phyloP scores from a whole-genome alignment of 2,797 vertebrate genomes.

The Ataeniobius toweri region DNA sequence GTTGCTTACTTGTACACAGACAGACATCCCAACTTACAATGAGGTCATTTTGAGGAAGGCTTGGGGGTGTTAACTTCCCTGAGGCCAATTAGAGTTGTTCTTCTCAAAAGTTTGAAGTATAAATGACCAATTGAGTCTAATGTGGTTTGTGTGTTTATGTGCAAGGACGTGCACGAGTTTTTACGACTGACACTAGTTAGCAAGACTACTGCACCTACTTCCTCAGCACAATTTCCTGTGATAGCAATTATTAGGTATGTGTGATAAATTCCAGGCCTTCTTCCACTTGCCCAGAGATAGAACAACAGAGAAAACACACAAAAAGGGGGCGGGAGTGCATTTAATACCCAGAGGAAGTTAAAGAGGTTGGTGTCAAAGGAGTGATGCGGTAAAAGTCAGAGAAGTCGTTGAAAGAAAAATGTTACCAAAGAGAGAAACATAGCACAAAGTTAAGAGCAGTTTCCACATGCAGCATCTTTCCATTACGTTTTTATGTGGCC shows the following conservation, averaged over 20 bases:
- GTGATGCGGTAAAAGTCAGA: slow-evolving; percentile 19
- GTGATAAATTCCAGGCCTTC: slow-evolving; percentile 80
- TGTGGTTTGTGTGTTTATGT: slow-evolving; percentile 49
- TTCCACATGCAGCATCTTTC: slow-evolving; percentile 24
- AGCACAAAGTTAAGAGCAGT: slow-evolving; percentile 5
- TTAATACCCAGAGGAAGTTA: slow-evolving; percentile 40
- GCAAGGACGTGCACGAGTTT: slow-evolving; percentile 45
- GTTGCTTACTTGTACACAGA: slow-evolving; percentile 44
- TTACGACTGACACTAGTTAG: slow-evolving; percentile 79
- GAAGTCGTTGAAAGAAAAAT: slow-evolving; percentile 30
- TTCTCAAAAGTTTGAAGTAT: slow-evolving; percentile 51
- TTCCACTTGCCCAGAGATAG: slow-evolving; percentile 53
- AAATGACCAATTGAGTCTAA: slow-evolving; percentile 65
- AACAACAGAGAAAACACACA: slow-evolving; percentile 37
- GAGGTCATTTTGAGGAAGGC: slow-evolving; percentile 62
- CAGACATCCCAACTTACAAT: slow-evolving; percentile 50
- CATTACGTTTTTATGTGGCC: neutral
- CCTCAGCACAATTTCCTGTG: slow-evolving; percentile 77
- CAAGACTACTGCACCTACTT: slow-evolving; percentile 70
- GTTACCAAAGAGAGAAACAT: slow-evolving; percentile 12
- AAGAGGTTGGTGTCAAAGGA: slow-evolving; percentile 14
- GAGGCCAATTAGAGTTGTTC: slow-evolving; percentile 59
- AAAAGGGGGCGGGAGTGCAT: slow-evolving; percentile 3
- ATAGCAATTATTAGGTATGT: slow-evolving; percentile 82
- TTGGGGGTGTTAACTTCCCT: slow-evolving; percentile 55